Percentiles rank a stretch among this genome's conserved stretches.
These are phyloP conservation scores for Diadophis punctatus DNA, from an alignment of 2,113 vertebrate genomes.

Conservation along the genomic window DNA sequence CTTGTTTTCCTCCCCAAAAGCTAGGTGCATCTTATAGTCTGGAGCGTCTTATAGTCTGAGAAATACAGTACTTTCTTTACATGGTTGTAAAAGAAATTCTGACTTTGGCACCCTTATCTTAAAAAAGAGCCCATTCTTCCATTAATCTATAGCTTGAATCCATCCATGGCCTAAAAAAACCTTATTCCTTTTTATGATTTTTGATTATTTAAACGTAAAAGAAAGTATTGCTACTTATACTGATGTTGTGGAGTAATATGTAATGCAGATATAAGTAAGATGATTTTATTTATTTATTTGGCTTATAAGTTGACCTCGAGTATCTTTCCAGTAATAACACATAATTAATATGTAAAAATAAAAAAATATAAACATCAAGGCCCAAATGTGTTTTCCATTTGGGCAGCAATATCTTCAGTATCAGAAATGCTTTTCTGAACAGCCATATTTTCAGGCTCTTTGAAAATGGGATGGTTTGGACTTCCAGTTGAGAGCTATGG, in stretches of 20 bases:
- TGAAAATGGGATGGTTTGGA: neutral
- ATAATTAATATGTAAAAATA: neutral
- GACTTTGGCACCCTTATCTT: neutral
- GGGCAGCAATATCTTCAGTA: neutral
- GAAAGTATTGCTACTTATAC: constrained; percentile 42
- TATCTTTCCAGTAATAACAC: constrained; percentile 1
- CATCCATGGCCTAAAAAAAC: neutral
- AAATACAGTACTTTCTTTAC: neutral
- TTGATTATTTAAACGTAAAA: constrained; percentile 28
- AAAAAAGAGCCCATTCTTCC: neutral
- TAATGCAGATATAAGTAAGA: constrained; percentile 45
- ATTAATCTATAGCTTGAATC: neutral
- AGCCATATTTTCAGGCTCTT: neutral
- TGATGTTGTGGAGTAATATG: constrained; percentile 38
- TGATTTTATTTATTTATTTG: constrained; percentile 14
- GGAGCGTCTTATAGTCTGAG: too few relatives aligned
- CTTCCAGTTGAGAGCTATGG: too few relatives aligned
- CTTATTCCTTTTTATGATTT: constrained; percentile 41
- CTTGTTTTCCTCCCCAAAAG: too few relatives aligned
- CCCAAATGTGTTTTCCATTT: neutral
- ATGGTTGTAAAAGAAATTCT: constrained; percentile 11
- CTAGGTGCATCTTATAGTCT: too few relatives aligned
- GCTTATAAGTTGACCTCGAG: neutral
- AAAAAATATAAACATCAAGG: neutral
- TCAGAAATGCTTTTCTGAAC: neutral